These are phyloP conservation scores for Paedocypris micromegethes DNA, from an alignment of 2,797 vertebrate genomes.

Conservation along the genomic window DNA sequence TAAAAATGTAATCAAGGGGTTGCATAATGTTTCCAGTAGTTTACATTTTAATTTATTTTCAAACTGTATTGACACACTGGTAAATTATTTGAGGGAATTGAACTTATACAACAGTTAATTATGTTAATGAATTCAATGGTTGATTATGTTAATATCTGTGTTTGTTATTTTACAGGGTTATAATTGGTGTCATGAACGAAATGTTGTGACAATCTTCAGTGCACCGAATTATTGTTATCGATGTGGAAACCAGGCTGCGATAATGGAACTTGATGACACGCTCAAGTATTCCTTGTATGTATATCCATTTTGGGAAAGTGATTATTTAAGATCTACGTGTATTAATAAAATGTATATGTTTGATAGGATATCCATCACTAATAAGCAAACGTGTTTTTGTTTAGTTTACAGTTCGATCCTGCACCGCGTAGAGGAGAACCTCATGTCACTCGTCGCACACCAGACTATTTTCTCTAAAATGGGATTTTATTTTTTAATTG, in stretches of 20 bases:
- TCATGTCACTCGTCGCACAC: conserved; percentile 92
- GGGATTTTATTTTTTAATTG: conserved; percentile 67
- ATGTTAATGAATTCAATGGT: too few species aligned
- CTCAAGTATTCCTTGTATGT: conserved; percentile 99
- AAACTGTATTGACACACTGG: too few species aligned
- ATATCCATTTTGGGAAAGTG: background rate
- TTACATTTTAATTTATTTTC: too few species aligned
- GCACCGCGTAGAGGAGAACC: conserved; percentile 94
- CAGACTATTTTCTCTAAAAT: conserved; percentile 95
- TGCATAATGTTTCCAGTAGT: too few species aligned
- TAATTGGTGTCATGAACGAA: conserved; percentile 97
- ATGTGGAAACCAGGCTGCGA: conserved; percentile 97
- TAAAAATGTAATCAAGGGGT: too few species aligned
- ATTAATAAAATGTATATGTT: background rate
- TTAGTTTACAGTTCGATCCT: conserved; percentile 95
- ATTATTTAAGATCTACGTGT: background rate
- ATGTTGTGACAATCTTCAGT: conserved; percentile 97
- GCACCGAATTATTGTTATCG: conserved; percentile 98
- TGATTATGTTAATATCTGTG: background rate
- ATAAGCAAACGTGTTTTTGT: conserved; percentile 7
- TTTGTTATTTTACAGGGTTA: conserved; percentile 75
- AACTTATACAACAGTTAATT: too few species aligned
- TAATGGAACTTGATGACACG: conserved; percentile 98
- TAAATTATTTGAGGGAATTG: too few species aligned
- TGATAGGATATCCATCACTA: background rate